phyloP scores from a whole-genome alignment of 2,113 vertebrate genomes.

The Plestiodon gilberti region DNA sequence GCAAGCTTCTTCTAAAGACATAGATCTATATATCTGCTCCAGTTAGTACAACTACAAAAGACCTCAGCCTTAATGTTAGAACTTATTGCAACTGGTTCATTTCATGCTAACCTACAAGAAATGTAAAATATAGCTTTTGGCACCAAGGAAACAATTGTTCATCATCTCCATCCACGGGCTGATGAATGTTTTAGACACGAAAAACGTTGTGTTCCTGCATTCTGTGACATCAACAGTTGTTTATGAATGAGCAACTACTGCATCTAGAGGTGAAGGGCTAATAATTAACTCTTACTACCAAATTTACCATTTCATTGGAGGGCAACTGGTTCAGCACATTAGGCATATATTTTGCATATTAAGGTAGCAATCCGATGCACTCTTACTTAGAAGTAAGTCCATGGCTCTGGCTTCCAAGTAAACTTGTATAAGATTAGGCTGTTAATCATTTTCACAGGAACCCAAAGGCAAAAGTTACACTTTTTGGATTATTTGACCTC shows the following conservation, averaged over 20 bases:
- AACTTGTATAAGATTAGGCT: too few relatives aligned
- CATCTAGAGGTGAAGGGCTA: not conserved
- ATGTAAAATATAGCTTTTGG: not conserved
- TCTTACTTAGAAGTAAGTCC: not conserved
- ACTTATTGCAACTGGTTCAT: not conserved
- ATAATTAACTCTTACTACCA: not conserved
- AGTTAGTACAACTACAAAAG: not conserved
- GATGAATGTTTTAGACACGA: not conserved
- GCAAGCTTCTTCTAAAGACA: not conserved
- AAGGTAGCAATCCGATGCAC: not conserved
- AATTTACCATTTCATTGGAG: not conserved
- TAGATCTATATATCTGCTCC: not conserved
- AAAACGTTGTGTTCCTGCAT: not conserved
- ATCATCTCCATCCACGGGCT: not conserved
- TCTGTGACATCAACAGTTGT: not conserved
- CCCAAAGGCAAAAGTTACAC: too few relatives aligned
- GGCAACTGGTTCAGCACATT: not conserved
- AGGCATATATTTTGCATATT: not conserved
- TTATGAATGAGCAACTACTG: too few relatives aligned
- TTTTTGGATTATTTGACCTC: too few relatives aligned
- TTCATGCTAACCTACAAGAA: not conserved
- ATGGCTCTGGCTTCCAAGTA: too few relatives aligned
- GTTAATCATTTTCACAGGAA: too few relatives aligned
- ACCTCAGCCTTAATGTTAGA: not conserved
- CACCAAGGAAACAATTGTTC: not conserved